Base-by-base conservation (phyloP, 2,797 vertebrate genomes). In the Channa striata region DNA sequence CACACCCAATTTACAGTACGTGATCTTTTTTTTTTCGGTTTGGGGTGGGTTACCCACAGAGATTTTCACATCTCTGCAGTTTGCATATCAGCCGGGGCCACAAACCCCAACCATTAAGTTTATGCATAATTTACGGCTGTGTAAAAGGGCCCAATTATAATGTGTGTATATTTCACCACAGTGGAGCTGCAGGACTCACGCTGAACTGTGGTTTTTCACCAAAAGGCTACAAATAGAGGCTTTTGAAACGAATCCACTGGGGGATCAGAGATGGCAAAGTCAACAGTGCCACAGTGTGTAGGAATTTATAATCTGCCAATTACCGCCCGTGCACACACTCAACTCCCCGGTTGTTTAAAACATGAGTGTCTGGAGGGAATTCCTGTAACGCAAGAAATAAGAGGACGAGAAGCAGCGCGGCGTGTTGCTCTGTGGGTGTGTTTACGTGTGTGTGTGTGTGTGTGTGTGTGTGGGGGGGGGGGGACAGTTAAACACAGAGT, bases 301-400 rank as follows among this genome's bases (percentile, higher is more conserved):
- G 87, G 88, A 91, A 92, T 89, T 83, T 65, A 80, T 90, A 91
- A 93, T 91, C 80, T 16, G 25, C 82, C 91, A 91, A 91, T 93
- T 93, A 93, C 81, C 82, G 68, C 50, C 20, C 70, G 60, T 77
- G 84, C 83, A 89, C 80, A 80, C 80, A 80, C 84, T 76, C 86
- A 78, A n/a, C 69, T 88, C 85, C 79, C 77, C 30, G 74, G 79
- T 20, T 88, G 86, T 75, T 91, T 87, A 73, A 82, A 72, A 77
- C 78, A 72, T 21, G 54, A 79, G 80, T 63, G 84, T 91, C 92
- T 84, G 84, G 12, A 67, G 90, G 92, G 90, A 89, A 85, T 89
- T 81, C 58, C 79, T 44, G 30, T 76, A 66, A 81, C 82, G 83
- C 74, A 75, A 77, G 80, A 72, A 68, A 58, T 23, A 66, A 30